phyloP scores from a whole-genome alignment of 2,888 invertebrate species.

The Mimachlamys varia region DNA sequence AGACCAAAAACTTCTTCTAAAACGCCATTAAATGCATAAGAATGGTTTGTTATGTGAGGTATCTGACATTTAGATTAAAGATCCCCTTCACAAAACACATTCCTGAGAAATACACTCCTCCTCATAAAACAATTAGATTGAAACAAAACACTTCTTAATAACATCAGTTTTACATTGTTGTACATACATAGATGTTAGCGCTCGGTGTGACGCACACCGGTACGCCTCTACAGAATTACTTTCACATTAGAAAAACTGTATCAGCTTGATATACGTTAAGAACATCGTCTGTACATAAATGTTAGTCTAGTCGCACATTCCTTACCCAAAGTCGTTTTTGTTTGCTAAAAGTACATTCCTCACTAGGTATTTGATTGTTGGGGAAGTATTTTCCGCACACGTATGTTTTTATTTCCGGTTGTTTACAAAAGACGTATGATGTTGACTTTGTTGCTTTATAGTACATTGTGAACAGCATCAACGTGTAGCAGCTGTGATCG shows the following conservation, averaged over 20 bases:
- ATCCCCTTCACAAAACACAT: no score
- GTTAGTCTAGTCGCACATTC: not conserved
- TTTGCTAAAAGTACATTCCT: not conserved
- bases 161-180: no score
- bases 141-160: no score
- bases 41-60: no score
- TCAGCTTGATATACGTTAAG: not conserved
- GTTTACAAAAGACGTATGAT: not conserved
- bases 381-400: not conserved
- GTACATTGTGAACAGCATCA: no score
- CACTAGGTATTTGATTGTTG: not conserved
- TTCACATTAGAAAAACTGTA: not conserved
- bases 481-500: not conserved
- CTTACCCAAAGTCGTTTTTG: not conserved
- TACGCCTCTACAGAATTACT: not conserved
- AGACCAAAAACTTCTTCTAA: no score
- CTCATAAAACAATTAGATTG: no score
- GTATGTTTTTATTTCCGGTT: not conserved
- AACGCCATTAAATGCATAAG: no score
- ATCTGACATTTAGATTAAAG: no score
- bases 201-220: not conserved
- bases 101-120: no score
- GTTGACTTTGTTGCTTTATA: not conserved
- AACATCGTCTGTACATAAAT: not conserved
- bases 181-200: no score